Evolutionary conservation across 2,113 vertebrate species (phyloP).

Genomic region (Panurus biarmicus): DNA sequence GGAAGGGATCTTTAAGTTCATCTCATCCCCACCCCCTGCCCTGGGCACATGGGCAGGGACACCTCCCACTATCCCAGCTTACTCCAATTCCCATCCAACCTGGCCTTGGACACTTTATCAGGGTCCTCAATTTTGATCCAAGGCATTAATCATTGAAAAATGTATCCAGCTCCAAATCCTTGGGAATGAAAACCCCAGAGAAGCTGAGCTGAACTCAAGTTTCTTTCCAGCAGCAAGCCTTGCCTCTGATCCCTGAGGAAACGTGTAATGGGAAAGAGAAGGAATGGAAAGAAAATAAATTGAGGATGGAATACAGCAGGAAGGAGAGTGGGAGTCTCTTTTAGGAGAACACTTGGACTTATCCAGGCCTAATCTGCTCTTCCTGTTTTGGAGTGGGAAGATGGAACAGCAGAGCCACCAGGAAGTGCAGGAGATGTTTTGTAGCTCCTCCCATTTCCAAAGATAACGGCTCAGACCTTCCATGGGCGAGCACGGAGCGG

Average conservation of each 20-base stretch:
- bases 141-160: not conserved
- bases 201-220: not conserved
- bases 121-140: not conserved
- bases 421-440: not conserved
- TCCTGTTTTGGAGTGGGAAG: not conserved
- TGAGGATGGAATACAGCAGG: not conserved
- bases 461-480: not conserved
- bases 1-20: not conserved
- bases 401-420: not conserved
- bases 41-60: not conserved
- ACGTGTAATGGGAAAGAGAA: not conserved
- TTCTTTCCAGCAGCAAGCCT: not conserved
- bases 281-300: not conserved
- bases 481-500: rapidly evolving
- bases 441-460: not conserved
- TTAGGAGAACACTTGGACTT: not conserved
- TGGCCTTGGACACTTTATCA: not conserved
- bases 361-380: not conserved
- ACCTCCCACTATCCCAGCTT: not conserved
- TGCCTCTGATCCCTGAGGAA: not conserved
- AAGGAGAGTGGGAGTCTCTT: not conserved
- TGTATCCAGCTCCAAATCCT: not conserved
- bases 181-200: not conserved
- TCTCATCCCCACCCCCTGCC: not conserved
- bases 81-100: not conserved